Base-by-base conservation (phyloP, 2,888 invertebrate genomes). In the Tenthredo amoena region DNA sequence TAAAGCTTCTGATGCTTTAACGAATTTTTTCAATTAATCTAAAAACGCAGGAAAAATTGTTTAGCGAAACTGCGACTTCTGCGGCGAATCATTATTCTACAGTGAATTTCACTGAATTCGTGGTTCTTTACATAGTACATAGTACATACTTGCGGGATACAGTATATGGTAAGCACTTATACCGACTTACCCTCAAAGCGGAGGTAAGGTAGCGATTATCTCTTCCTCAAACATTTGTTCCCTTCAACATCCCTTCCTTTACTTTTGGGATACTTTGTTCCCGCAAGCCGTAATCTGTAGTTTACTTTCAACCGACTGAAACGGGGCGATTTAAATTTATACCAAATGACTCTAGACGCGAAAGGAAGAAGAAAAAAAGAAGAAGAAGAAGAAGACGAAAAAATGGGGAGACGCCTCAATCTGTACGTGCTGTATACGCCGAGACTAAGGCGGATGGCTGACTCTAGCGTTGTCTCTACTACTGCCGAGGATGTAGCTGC, bases 391-490 rank as follows among this genome's bases (percentile, higher is more conserved):
- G 76, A 50, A 31, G 15, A 50, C 18, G 76, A n/a, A 76, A 47
- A 76, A 77, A 50, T 18, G 37, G n/a, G n/a, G 40, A 40, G 62
- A 40, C 58, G 58, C 50, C 55, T 31, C 34, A 31, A 55, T 31
- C 31, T 77, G 21, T 58, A 37, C 40, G 81, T 81, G 40, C 40
- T n/a, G 50, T 34, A 50, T 77, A 50, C 58, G 58, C 40, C n/a
- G 62, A 12, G 21, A 34, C 26, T 21, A 18, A 47, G 21, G 58
- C 58, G 58, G 62, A 77, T 81, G 65, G 81, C 81, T 68, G 83
- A 83, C 68, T 83, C 40, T 2, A 83, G 62, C 83, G 83, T 37
- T 47, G 83, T 34, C 71, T 83, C 68, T 50, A 83, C 83, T 83
- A 83, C 83, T 65, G 37, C 26, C 68, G 68, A 68, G 31, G 71